Conservation (phyloP, 2,797 vertebrate species). For the Linurgus olivaceus region DNA sequence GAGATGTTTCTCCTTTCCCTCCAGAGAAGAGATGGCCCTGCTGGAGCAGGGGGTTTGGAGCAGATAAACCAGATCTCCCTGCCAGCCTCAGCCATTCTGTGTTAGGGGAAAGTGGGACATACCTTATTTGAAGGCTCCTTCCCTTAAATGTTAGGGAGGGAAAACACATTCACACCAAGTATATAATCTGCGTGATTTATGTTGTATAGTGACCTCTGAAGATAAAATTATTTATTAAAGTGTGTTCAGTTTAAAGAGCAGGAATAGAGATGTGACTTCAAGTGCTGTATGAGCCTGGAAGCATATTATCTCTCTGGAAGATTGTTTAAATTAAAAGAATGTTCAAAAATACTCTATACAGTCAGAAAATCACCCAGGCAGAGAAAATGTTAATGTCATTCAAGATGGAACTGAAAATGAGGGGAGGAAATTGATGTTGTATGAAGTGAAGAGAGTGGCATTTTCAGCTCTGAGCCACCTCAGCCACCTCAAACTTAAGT, state of each 20-base stretch:
- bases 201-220: background rate
- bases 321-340: background rate
- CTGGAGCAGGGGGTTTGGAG: background rate
- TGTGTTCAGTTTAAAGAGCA: background rate
- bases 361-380: background rate
- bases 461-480: background rate
- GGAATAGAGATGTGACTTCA: background rate
- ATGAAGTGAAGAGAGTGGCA: background rate
- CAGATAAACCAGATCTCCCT: background rate
- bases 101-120: too few relatives aligned
- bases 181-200: background rate
- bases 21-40: background rate
- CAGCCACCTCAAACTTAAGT: background rate
- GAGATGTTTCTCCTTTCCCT: background rate
- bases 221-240: background rate
- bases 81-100: background rate
- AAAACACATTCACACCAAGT: background rate
- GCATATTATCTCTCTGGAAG: background rate
- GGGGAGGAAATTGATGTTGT: background rate
- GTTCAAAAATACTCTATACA: background rate
- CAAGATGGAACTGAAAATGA: background rate
- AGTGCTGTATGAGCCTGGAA: background rate
- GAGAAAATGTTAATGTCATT: background rate
- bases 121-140: background rate
- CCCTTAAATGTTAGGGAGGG: background rate